These are phyloP conservation scores for Heterotilapia buettikoferi DNA, from an alignment of 2,113 vertebrate species.

Conservation along the genomic window DNA sequence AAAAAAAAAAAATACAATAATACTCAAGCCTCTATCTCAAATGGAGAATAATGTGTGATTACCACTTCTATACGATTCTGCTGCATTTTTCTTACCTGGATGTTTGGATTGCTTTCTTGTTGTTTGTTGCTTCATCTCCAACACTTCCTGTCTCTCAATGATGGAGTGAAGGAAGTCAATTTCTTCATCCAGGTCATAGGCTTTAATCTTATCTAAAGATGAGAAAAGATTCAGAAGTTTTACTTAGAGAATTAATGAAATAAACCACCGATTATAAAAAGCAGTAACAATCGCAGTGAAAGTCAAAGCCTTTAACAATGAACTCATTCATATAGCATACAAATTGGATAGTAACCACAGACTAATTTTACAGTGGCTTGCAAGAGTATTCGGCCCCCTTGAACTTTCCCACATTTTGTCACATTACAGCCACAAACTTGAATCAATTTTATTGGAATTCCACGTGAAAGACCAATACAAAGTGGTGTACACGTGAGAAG, in stretches of 20 bases:
- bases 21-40: not conserved
- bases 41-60: not conserved
- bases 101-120: not conserved
- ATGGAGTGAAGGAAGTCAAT: conserved; percentile 79
- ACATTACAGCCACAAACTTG: not conserved
- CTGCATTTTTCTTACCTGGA: conserved; percentile 53
- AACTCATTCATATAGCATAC: not conserved
- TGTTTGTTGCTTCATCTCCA: not conserved
- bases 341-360: not conserved
- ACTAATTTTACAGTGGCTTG: not conserved
- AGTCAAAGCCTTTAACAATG: not conserved
- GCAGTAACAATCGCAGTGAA: not conserved
- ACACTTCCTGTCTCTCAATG: conserved; percentile 65
- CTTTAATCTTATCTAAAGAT: conserved; percentile 2
- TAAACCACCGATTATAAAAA: not conserved
- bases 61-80: not conserved
- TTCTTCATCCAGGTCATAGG: conserved; percentile 72
- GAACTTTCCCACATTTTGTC: not conserved
- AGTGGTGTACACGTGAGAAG: fast-evolving
- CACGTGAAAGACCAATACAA: not conserved
- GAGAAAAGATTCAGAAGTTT: not conserved
- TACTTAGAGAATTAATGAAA: not conserved
- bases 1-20: not conserved
- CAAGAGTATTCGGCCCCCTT: not conserved
- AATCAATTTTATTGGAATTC: not conserved